Percentiles rank a stretch among this genome's conserved stretches.
These are phyloP conservation scores for Trinorchestia longiramus DNA, from an alignment of 1,140 invertebrate species.

Conservation along the genomic window DNA sequence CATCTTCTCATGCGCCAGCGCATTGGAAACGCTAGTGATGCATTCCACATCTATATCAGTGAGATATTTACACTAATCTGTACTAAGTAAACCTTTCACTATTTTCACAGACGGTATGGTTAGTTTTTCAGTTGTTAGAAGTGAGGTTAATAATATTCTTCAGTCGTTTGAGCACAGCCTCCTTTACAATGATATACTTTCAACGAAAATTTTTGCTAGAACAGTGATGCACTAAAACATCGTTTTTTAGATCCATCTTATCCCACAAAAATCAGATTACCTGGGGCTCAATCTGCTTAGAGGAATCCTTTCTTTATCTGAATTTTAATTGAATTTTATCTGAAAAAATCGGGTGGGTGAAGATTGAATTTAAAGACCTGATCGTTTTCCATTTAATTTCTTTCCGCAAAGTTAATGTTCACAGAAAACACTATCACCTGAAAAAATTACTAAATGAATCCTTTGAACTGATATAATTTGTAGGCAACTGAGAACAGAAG, in stretches of 20 bases:
- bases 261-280: not conserved
- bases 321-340: no score
- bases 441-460: not conserved
- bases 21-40: not conserved
- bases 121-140: not conserved
- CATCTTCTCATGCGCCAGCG: not conserved
- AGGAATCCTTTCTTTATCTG: not conserved
- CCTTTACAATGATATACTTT: not conserved
- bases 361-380: not conserved
- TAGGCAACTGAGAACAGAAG: not conserved
- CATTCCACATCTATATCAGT: not conserved
- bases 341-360: not conserved
- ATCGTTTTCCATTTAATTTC: not conserved
- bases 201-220: not conserved
- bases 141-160: not conserved
- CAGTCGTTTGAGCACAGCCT: not conserved
- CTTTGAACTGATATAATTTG: not conserved
- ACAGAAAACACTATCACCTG: not conserved
- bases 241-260: not conserved
- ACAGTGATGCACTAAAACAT: not conserved
- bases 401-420: not conserved
- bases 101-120: not conserved
- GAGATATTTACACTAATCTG: not conserved
- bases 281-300: not conserved
- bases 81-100: not conserved